phyloP scores from a whole-genome alignment of 2,888 invertebrate genomes.

The Ophioninae sp. region DNA sequence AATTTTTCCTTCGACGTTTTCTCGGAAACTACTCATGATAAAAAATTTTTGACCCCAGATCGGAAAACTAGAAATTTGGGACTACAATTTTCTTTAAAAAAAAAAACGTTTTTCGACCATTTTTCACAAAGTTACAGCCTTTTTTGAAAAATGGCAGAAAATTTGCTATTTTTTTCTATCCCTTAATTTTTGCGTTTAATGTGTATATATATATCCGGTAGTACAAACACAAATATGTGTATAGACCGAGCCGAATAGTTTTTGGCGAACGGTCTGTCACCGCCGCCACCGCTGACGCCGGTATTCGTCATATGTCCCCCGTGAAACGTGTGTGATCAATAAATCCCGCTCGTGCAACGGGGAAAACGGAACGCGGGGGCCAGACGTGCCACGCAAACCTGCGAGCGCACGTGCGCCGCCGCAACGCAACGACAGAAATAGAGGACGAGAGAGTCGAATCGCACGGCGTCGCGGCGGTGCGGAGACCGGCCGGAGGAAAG shows the following conservation, averaged over 20 bases:
- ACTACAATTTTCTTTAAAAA: too few relatives aligned
- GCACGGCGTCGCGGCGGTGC: neutral
- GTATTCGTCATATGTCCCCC: conserved; percentile 71
- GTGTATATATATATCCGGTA: neutral
- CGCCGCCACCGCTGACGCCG: conserved; percentile 40
- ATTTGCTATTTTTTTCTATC: too few relatives aligned
- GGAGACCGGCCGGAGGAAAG: neutral
- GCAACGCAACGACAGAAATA: conserved; percentile 44
- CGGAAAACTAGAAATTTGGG: too few relatives aligned
- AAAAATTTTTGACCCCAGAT: too few relatives aligned
- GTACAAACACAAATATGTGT: neutral
- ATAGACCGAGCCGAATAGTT: conserved; percentile 11
- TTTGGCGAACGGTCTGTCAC: conserved; percentile 17
- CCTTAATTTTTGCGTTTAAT: too few relatives aligned
- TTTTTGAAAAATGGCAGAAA: too few relatives aligned
- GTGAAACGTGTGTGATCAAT: conserved; percentile 79
- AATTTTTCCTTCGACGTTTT: too few relatives aligned
- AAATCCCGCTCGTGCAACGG: conserved; percentile 76
- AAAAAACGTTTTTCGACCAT: too few relatives aligned
- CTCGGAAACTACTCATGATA: too few relatives aligned
- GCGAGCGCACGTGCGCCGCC: conserved; percentile 66
- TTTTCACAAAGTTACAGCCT: too few relatives aligned
- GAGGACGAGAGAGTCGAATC: conserved; percentile 4
- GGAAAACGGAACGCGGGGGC: conserved; percentile 60
- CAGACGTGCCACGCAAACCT: conserved; percentile 55